Conservation (phyloP, 2,113 vertebrate species). For the Cyanoderma ruficeps region DNA sequence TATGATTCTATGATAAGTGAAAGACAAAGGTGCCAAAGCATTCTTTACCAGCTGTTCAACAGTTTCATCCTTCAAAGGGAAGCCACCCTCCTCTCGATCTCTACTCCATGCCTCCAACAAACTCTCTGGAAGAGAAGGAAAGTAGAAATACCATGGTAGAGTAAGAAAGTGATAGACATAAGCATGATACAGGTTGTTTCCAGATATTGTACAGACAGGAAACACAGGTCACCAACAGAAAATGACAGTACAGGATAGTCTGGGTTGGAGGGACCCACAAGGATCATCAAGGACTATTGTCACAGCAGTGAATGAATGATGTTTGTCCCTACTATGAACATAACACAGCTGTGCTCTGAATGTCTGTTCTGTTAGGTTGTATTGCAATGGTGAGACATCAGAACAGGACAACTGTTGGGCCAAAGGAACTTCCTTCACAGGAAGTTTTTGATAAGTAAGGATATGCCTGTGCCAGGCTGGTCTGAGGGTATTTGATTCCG, state of each 20-base stretch:
- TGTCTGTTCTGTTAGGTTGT: neutral
- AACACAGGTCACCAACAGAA: neutral
- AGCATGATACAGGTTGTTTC: rapidly evolving
- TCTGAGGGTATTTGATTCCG: neutral
- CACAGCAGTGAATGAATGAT: neutral
- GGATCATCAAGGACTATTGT: neutral
- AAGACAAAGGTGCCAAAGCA: neutral
- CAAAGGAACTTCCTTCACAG: neutral
- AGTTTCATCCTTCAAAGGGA: neutral
- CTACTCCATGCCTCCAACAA: neutral
- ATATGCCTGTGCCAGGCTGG: neutral
- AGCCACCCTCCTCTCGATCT: rapidly evolving
- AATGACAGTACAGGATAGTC: neutral
- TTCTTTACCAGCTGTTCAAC: neutral
- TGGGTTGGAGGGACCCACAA: neutral
- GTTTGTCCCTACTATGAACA: neutral
- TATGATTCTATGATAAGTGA: neutral
- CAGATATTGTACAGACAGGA: neutral
- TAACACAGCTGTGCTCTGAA: neutral
- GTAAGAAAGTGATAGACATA: neutral
- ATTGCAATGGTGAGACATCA: neutral
- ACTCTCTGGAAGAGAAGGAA: neutral
- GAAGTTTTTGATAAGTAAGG: neutral
- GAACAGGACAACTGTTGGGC: neutral
- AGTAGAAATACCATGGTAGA: neutral